Conservation (phyloP, 2,113 vertebrate genomes). For the Callospermophilus lateralis region DNA sequence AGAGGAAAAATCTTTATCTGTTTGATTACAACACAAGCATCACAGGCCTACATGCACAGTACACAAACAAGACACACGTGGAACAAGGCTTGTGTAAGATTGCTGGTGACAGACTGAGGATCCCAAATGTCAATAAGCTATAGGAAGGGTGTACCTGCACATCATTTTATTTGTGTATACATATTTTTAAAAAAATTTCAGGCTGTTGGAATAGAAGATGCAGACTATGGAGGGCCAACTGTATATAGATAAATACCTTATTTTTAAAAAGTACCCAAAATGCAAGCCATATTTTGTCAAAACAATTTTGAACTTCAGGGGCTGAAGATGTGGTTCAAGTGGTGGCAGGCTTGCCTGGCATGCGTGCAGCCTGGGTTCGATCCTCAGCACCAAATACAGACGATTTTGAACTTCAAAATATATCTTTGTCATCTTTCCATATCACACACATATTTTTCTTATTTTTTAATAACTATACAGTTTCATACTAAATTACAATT, state of each 20-base stretch:
- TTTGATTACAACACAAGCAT: not conserved
- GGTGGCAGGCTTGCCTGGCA: too few relatives aligned
- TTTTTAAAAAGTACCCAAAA: not conserved
- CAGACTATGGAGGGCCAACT: not conserved
- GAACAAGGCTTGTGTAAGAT: not conserved
- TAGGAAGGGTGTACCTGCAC: too few relatives aligned
- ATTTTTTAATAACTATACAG: not conserved
- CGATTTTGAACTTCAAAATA: slow-evolving; percentile 14
- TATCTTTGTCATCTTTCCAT: not conserved
- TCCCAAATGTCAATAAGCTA: not conserved
- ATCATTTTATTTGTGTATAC: too few relatives aligned
- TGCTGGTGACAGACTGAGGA: not conserved
- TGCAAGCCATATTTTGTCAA: not conserved
- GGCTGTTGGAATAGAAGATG: not conserved
- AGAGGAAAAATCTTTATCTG: not conserved
- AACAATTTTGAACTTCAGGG: not conserved
- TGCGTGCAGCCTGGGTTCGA: too few relatives aligned
- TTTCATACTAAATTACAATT: too few relatives aligned
- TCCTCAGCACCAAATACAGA: too few relatives aligned
- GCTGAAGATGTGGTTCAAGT: too few relatives aligned
- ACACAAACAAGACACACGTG: not conserved
- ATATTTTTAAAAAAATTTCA: not conserved
- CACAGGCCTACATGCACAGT: not conserved
- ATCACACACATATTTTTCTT: not conserved
- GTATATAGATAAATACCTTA: not conserved